These are phyloP conservation scores for Lasiurus cinereus DNA, from an alignment of 2,113 vertebrate genomes.

Conservation along the genomic window DNA sequence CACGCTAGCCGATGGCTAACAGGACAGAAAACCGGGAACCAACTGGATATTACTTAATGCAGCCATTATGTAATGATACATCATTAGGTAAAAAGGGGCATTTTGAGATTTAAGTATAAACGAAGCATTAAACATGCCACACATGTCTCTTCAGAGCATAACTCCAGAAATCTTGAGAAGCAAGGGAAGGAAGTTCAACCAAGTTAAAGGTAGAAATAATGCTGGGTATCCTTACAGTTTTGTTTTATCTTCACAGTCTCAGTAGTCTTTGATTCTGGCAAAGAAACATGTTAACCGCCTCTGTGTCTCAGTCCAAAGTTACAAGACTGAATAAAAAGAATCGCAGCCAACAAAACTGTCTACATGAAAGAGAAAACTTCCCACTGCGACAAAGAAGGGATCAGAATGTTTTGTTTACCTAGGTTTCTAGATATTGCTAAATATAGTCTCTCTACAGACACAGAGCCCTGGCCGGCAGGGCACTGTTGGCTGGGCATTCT, in stretches of 20 bases:
- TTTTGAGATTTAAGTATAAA: constrained; percentile 22
- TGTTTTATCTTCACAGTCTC: neutral
- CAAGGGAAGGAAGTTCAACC: neutral
- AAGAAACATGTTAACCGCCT: constrained; percentile 26
- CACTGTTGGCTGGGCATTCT: neutral
- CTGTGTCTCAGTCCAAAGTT: constrained; percentile 1
- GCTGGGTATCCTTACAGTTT: neutral
- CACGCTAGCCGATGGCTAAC: neutral
- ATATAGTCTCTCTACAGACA: neutral
- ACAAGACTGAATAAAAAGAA: constrained; percentile 35
- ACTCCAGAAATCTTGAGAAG: constrained; percentile 2
- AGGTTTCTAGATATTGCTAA: constrained; percentile 48
- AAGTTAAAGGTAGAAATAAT: neutral
- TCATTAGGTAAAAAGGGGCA: neutral
- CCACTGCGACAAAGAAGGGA: constrained; percentile 29
- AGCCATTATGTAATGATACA: neutral
- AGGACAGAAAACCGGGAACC: neutral
- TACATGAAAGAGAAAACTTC: constrained; percentile 44
- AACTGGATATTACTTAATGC: neutral
- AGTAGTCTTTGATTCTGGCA: constrained; percentile 35
- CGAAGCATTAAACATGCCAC: constrained; percentile 14
- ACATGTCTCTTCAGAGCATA: neutral
- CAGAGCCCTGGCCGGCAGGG: neutral
- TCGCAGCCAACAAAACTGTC: constrained; percentile 19
- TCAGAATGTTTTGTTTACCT: constrained; percentile 55